Percentiles rank a stretch among this genome's conserved stretches.
Evolutionary conservation across 2,797 vertebrate species (phyloP).

Genomic region (Pteronotus mesoamericanus): DNA sequence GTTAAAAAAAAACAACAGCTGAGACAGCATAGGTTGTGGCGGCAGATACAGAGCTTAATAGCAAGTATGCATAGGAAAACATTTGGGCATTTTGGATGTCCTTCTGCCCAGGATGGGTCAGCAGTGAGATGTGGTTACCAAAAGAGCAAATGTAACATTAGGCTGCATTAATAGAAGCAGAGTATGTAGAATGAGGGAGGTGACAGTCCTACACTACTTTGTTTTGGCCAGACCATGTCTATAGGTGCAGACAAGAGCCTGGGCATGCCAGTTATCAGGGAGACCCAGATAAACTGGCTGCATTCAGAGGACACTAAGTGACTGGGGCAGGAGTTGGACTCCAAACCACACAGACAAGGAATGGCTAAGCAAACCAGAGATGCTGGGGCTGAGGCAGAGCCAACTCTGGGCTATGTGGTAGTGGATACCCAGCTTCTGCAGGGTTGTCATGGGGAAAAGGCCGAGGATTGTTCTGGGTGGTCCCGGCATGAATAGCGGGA

Average conservation of each 20-base stretch:
- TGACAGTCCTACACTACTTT: constrained; percentile 63
- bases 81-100: constrained; percentile 5
- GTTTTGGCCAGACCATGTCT: neutral
- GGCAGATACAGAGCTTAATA: constrained; percentile 36
- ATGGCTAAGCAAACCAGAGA: neutral
- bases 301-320: neutral
- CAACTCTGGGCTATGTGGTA: neutral
- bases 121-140: constrained; percentile 46
- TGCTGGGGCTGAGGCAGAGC: neutral
- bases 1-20: constrained; percentile 17
- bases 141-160: constrained; percentile 42
- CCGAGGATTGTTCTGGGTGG: neutral
- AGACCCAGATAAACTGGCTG: neutral
- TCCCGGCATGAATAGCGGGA: neutral
- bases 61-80: constrained; percentile 8
- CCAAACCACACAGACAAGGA: neutral
- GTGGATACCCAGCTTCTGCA: neutral
- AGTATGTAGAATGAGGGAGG: constrained; percentile 59
- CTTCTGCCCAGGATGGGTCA: constrained; percentile 41
- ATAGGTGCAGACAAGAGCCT: neutral
- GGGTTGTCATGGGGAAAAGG: neutral
- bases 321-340: neutral
- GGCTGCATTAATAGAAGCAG: constrained; percentile 61
- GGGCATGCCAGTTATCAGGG: neutral
- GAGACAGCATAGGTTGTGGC: constrained; percentile 20